Percentiles rank a stretch among this genome's conserved stretches.
phyloP scores from a whole-genome alignment of 2,888 invertebrate species.

The Aphelenchoides bicaudatus region DNA sequence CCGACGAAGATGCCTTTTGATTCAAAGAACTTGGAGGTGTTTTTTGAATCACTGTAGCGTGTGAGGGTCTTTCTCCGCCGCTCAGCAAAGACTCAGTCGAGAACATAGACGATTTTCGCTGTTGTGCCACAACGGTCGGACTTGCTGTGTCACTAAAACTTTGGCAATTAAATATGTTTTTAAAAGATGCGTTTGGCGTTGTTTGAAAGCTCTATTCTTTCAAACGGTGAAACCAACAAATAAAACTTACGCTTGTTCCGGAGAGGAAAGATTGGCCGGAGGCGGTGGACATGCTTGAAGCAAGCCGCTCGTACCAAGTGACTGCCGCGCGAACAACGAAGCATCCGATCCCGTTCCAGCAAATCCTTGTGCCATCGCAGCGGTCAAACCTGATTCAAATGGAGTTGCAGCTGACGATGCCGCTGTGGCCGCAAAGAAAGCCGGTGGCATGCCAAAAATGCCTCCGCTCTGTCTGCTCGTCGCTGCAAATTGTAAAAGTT shows the following conservation, averaged over 20 bases:
- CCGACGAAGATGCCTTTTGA: too few relatives aligned
- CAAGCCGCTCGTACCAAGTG: too few relatives aligned
- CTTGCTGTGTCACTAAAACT: background rate
- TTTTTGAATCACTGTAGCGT: slow-evolving; percentile 14
- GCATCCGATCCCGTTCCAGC: too few relatives aligned
- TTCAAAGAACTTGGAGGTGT: too few relatives aligned
- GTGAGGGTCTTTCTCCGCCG: background rate
- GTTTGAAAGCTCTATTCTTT: background rate
- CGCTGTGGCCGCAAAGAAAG: slow-evolving; percentile 23
- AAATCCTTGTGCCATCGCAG: too few relatives aligned
- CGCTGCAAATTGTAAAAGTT: slow-evolving; percentile 54
- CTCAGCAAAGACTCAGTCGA: slow-evolving; percentile 10
- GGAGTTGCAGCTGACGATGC: slow-evolving; percentile 9
- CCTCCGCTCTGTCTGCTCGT: background rate
- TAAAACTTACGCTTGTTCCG: too few relatives aligned
- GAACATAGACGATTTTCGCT: slow-evolving; percentile 2
- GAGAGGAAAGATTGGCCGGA: too few relatives aligned
- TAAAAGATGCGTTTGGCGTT: background rate
- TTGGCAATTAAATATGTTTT: background rate
- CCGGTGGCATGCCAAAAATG: slow-evolving; percentile 11
- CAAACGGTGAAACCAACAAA: too few relatives aligned
- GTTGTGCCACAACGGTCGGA: too few relatives aligned
- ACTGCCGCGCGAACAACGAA: too few relatives aligned
- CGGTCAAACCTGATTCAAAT: background rate
- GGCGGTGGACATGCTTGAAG: too few relatives aligned